Conservation (phyloP, 2,888 invertebrate species). For the Eurois occulta region DNA sequence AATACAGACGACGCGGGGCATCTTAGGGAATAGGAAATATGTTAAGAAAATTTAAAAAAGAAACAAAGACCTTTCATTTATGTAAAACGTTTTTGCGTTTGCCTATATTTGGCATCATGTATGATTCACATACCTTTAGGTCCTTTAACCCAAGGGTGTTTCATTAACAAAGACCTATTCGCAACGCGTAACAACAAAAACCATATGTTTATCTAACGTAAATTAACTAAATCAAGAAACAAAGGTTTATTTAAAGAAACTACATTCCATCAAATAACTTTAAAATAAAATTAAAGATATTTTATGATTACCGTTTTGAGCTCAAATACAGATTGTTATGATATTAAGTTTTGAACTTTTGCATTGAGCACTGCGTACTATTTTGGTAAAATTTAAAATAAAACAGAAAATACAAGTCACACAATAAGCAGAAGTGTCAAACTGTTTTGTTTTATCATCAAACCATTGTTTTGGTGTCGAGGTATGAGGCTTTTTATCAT, state of each 20-base stretch:
- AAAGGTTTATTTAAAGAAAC: background rate
- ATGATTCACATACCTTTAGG: conserved; percentile 1
- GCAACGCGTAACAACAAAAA: conserved; percentile 40
- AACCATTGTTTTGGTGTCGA: background rate
- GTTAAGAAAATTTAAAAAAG: background rate
- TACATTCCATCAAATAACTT: background rate
- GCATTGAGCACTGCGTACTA: conserved; percentile 33
- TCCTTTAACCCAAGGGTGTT: background rate
- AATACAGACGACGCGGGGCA: background rate
- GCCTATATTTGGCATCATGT: conserved; percentile 28
- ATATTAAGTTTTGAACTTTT: conserved; percentile 25
- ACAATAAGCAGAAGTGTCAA: conserved; percentile 30
- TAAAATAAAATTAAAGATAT: background rate
- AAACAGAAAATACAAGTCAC: conserved; percentile 69
- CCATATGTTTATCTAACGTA: conserved; percentile 10
- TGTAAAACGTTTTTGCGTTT: conserved; percentile 10
- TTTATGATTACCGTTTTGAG: conserved; percentile 37
- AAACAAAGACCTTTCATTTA: conserved; percentile 17
- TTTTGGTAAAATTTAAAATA: conserved; percentile 57
- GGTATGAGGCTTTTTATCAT: conserved; percentile 2
- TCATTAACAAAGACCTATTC: background rate
- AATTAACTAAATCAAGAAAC: conserved; percentile 2
- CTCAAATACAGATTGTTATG: background rate
- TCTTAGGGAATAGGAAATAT: background rate
- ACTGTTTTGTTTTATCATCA: background rate